phyloP scores from a whole-genome alignment of 2,888 invertebrate species.

The Hydroisotoma schaefferi region DNA sequence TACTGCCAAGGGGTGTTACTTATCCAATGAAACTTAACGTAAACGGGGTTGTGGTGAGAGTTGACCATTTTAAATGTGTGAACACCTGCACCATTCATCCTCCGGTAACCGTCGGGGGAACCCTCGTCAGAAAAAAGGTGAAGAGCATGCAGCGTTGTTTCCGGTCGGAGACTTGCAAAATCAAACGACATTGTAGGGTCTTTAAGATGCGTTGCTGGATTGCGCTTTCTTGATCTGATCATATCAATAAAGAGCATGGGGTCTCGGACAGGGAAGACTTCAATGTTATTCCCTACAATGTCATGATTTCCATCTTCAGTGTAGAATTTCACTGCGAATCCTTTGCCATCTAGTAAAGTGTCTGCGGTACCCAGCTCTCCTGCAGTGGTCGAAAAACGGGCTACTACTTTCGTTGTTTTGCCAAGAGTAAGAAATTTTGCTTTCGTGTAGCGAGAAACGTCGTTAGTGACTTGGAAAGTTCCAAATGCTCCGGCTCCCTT shows the following conservation, averaged over 20 bases:
- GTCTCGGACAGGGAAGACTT: conserved; percentile 88
- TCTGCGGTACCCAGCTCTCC: conserved; percentile 72
- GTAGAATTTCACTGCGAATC: conserved; percentile 91
- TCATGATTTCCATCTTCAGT: conserved; percentile 92
- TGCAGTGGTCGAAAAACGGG: conserved; percentile 81
- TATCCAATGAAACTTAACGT: conserved; percentile 64
- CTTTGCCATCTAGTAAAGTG: conserved; percentile 31
- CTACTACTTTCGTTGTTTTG: conserved; percentile 62
- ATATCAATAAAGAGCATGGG: conserved; percentile 88
- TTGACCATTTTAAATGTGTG: conserved; percentile 91
- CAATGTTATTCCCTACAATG: conserved; percentile 87
- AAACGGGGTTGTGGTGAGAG: conserved; percentile 63
- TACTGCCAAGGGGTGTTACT: conserved; percentile 86
- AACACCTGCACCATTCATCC: conserved; percentile 93
- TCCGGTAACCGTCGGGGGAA: conserved; percentile 71
- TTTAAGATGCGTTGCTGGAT: conserved; percentile 85
- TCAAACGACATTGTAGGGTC: conserved; percentile 97
- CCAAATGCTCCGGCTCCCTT: conserved; percentile 71
- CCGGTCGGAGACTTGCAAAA: conserved; percentile 81
- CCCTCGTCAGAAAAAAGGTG: conserved; percentile 88
- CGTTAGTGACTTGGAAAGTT: conserved; percentile 18
- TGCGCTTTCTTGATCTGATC: conserved; percentile 87
- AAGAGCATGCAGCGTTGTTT: conserved; percentile 75
- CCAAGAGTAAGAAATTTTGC: conserved; percentile 20
- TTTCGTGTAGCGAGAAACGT: conserved; percentile 21